Percentiles rank a stretch among this genome's conserved stretches.
These are phyloP conservation scores for Cantharis flavilabris DNA, from an alignment of 2,888 invertebrate species.

Conservation along the genomic window DNA sequence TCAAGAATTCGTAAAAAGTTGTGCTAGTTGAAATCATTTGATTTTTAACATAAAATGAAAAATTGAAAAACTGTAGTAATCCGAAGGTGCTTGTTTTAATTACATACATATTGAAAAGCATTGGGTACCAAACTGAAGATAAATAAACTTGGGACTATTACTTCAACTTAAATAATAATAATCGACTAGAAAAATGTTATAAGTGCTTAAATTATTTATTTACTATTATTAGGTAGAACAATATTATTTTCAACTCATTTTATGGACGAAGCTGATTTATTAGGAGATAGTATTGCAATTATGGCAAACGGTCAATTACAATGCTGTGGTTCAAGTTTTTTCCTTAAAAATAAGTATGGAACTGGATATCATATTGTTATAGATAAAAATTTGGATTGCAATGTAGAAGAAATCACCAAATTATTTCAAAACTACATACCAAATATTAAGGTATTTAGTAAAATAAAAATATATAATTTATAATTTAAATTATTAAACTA, in stretches of 20 bases:
- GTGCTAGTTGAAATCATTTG: no score
- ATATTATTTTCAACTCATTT: conserved; percentile 84
- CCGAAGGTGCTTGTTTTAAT: no score
- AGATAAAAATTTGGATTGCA: conserved; percentile 63
- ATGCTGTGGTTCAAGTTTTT: conserved; percentile 81
- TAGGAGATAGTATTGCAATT: conserved; percentile 87
- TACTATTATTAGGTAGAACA: conserved; percentile 63
- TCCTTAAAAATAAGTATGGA: conserved; percentile 84
- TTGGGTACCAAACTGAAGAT: no score
- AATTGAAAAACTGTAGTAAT: no score
- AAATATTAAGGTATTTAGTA: conserved; percentile 7
- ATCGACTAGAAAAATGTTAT: no score
- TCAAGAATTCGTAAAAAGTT: no score
- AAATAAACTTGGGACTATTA: no score
- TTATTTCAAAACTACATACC: conserved; percentile 55
- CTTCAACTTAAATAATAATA: no score
- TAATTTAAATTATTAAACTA: no score
- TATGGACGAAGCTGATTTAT: conserved; percentile 89
- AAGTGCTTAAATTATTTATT: not conserved
- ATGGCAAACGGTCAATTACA: conserved; percentile 81
- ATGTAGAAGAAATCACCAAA: conserved; percentile 59
- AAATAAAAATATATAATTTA: no score
- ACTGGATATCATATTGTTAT: conserved; percentile 81
- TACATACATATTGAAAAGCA: no score
- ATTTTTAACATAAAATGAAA: no score